Conservation (phyloP, 2,888 invertebrate species). For the Netelia inedita region DNA sequence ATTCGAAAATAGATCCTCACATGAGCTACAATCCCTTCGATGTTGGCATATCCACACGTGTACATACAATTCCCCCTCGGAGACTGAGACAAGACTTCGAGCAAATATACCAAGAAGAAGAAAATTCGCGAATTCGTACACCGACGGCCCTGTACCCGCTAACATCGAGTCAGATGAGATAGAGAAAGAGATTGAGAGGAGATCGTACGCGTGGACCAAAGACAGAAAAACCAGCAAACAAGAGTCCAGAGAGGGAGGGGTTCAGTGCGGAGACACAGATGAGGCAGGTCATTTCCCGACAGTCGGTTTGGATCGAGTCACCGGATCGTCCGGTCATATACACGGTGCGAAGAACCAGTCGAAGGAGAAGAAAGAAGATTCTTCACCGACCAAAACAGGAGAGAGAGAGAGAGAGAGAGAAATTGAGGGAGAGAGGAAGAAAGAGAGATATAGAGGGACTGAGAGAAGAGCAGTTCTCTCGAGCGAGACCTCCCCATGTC, state of each 20-base stretch:
- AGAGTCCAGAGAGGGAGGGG: neutral
- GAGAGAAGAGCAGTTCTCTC: slow-evolving; percentile 54
- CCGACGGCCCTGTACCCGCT: neutral
- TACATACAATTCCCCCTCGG: slow-evolving; percentile 37
- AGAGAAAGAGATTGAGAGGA: neutral
- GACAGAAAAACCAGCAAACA: neutral
- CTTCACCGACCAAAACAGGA: slow-evolving; percentile 19
- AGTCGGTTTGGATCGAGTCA: slow-evolving; percentile 54
- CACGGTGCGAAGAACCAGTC: neutral
- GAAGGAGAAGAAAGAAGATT: slow-evolving; percentile 8
- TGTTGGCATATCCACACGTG: slow-evolving; percentile 33
- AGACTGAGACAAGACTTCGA: slow-evolving; percentile 7
- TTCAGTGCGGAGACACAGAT: slow-evolving; percentile 50
- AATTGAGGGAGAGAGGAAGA: neutral
- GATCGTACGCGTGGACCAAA: neutral
- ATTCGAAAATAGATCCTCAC: slow-evolving; percentile 63
- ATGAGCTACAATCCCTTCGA: slow-evolving; percentile 34
- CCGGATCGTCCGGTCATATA: slow-evolving; percentile 54
- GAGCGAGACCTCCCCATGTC: slow-evolving; percentile 64
- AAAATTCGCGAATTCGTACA: slow-evolving; percentile 35
- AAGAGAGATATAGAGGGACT: neutral
- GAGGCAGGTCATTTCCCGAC: slow-evolving; percentile 64
- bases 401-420: neutral
- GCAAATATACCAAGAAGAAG: slow-evolving; percentile 41
- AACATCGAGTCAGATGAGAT: neutral